These are phyloP conservation scores for Neopelma chrysocephalum DNA, from an alignment of 2,797 vertebrate genomes.

Conservation along the genomic window DNA sequence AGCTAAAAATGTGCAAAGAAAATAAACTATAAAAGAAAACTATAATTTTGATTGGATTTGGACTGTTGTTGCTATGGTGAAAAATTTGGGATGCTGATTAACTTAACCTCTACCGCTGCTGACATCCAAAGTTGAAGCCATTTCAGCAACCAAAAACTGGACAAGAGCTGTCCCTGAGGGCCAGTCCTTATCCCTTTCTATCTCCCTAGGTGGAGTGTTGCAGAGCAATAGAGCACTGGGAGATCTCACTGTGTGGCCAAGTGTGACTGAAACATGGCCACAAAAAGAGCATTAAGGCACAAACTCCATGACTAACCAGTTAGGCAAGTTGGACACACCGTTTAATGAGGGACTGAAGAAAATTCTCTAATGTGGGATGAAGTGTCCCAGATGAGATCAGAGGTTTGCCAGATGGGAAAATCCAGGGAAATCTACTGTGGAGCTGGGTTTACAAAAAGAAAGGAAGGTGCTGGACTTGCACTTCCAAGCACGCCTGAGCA, in stretches of 20 bases:
- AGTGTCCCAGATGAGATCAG: neutral
- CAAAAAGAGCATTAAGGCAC: neutral
- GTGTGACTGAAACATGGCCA: neutral
- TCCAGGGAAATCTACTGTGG: neutral
- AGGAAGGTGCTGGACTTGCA: neutral
- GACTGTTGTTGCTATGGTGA: neutral
- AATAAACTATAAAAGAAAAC: slow-evolving; percentile 4
- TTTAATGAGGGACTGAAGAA: neutral
- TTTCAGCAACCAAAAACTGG: neutral
- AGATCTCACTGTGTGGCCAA: neutral
- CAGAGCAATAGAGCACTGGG: neutral
- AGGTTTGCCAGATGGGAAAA: neutral
- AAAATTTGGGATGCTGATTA: neutral
- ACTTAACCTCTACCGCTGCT: neutral
- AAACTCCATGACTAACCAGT: neutral
- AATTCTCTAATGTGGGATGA: neutral
- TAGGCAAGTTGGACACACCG: neutral
- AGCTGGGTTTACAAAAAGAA: neutral
- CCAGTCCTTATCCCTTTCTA: neutral
- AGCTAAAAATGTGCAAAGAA: neutral
- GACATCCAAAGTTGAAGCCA: neutral
- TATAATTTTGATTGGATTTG: neutral
- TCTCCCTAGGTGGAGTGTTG: neutral
- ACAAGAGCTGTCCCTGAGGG: neutral
- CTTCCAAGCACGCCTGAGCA: neutral